Base-by-base conservation (phyloP, 2,797 vertebrate species). In the Schizopygopsis malacanthus region DNA sequence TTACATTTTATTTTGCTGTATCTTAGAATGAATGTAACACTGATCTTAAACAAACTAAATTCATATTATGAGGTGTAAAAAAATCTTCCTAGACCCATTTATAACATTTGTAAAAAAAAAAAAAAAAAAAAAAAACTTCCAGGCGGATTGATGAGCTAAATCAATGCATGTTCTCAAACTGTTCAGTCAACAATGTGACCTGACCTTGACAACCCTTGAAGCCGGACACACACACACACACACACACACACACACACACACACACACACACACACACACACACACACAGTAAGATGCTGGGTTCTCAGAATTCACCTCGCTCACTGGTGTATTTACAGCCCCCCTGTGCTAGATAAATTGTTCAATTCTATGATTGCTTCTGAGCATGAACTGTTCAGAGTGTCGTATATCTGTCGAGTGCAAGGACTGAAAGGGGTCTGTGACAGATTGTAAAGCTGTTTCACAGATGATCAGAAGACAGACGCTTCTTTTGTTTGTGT, bases 141-240 rank as follows among this genome's bases (percentile, higher is more conserved):
- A 10, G 43, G 25, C 16, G 70, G 85, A 80, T 25, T 71, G 45
- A 89, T 81, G 33, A 76, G 69, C 77, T n/a, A 50, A 82, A 89
- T 85, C 69, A 47, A 39, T 79, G 5, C 33, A 70, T 67, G 52
- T 43, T 54, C 59, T 82, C 50, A 12, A 88, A 82, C 73, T 52
- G 52, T 56, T 59, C 78, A 41, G 63, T 79, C 82, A 63, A 33
- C 84, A 87, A n/a, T n/a, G 61, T 65, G 61, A 59, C 39, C 82
- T 81, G 82, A 73, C 79, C 79, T 85, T 85, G 84, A 83, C 16
- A 33, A 78, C 15, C 20, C 80, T 69, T 11, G 33, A 47, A 65
- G 50, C 8, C 25, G n/a, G 4, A 56, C 9, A 20, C 73, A 25
- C 37, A 22, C 47, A 45, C 22, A 80, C 3, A 83, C 37, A 39